Conservation (phyloP, 2,113 vertebrate species). For the Bungarus multicinctus region DNA sequence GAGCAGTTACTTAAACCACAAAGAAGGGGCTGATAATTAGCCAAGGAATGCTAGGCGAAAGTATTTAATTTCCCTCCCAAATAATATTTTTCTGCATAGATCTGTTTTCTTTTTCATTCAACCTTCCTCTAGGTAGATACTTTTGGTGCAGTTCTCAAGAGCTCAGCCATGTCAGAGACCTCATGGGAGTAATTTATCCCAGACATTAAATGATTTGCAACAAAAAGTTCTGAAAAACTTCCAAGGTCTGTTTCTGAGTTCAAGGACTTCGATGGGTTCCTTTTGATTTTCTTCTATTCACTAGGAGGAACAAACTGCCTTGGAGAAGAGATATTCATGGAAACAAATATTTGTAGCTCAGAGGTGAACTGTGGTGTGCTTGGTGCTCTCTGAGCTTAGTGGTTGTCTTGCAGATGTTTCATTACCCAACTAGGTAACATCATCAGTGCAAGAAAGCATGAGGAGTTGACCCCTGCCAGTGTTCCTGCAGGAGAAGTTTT, state of each 20-base stretch:
- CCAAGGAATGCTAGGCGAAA: conserved; percentile 71
- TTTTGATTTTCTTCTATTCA: neutral
- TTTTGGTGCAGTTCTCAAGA: neutral
- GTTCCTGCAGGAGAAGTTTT: no score
- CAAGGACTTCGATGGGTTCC: neutral
- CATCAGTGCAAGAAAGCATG: no score
- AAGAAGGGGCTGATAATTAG: conserved; percentile 84
- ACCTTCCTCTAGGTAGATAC: neutral
- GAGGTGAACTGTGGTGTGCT: neutral
- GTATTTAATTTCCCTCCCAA: conserved; percentile 58
- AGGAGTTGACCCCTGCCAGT: no score
- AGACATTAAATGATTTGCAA: neutral
- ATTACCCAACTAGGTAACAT: no score
- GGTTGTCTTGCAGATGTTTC: neutral
- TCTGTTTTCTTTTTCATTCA: neutral
- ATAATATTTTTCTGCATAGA: conserved; percentile 18
- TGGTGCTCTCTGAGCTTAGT: neutral
- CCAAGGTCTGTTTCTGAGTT: neutral
- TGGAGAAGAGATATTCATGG: neutral
- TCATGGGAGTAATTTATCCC: neutral
- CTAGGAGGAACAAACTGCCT: neutral
- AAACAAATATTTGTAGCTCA: neutral
- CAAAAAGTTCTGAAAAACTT: neutral
- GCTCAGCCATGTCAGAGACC: neutral
- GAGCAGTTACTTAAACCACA: conserved; percentile 88